Evolutionary conservation across 2,113 vertebrate species (phyloP), one percentile per base, ranked within the genome.

Genomic region (Pituophis catenifer): DNA sequence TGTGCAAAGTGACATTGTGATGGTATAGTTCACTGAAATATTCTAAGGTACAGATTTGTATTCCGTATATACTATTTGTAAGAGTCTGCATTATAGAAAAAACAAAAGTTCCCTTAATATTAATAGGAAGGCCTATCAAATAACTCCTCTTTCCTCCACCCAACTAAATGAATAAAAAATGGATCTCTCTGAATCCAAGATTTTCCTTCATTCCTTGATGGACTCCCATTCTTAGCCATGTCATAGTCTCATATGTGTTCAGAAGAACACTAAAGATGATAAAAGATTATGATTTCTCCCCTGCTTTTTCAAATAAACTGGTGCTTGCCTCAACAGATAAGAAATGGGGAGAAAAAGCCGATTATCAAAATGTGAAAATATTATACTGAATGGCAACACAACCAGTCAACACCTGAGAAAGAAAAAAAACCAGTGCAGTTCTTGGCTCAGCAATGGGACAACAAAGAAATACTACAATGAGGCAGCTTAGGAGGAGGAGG

Each of bases 321-420:
- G 55, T 92, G 91, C 93, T 89, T 62, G 50, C 48, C 93, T 94
- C 88, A 92, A 86, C 91, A 92, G n/a, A 70, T 50, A 92, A 89
- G 38, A 86, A 75, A 55, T 57, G 15, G 70, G 86, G 50, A 89
- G 52, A 75, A 55, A 89, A 92, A 48, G 5, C 29, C 48, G 62
- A 24, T 48, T 26, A 89, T 85, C 55, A 91, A 94, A 91, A 26
- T 21, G 3, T 89, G 50, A 19, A 94, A 94, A 91, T 94, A 91
- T 94, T 93, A 86, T 86, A 95, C 93, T 48, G 92, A 93, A 91
- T 91, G 55, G 93, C 92, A 93, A 94, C 96, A 96, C 94, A 93
- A 81, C 26, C 26, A 65, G 62, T 65, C 29, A n/a, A 65, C 29
- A n/a, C 10, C 59, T 12, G 26, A 29, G 26, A n/a, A n/a, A n/a